Evolutionary conservation across 2,888 invertebrate species (phyloP).

Genomic region (Auanema freiburgensis): DNA sequence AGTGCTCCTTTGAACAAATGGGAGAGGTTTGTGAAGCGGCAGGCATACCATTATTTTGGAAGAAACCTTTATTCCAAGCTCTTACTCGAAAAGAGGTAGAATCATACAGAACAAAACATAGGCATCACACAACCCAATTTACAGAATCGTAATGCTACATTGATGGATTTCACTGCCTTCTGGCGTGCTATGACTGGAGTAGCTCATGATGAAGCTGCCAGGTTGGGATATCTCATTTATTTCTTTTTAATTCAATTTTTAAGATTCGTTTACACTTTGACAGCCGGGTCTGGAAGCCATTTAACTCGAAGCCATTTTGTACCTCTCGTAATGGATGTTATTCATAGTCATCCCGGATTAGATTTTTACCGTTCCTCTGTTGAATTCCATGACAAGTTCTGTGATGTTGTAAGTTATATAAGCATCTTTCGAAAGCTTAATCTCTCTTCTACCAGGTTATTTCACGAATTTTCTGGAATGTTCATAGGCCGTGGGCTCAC

Average conservation of each 20-base stretch:
- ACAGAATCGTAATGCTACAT: constrained; percentile 34
- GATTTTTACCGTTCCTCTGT: constrained; percentile 95
- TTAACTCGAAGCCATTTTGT: constrained; percentile 12
- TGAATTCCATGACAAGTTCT: constrained; percentile 97
- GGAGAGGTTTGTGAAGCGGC: constrained; percentile 74
- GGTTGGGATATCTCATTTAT: constrained; percentile 66
- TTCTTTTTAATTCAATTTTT: constrained; percentile 6
- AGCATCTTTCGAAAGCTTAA: neutral
- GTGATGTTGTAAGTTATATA: constrained; percentile 82
- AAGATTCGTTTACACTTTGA: constrained; percentile 68
- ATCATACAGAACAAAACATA: neutral
- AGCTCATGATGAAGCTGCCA: constrained; percentile 60
- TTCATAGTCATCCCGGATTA: constrained; percentile 81
- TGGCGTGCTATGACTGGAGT: constrained; percentile 55
- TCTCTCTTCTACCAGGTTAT: constrained; percentile 76
- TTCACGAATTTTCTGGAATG: constrained; percentile 93
- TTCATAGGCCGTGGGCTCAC: constrained; percentile 95
- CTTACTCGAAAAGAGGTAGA: constrained; percentile 47
- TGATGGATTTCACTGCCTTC: constrained; percentile 48
- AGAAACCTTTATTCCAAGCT: constrained; percentile 83
- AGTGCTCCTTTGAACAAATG: constrained; percentile 50
- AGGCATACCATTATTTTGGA: constrained; percentile 93
- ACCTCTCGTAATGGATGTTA: constrained; percentile 78
- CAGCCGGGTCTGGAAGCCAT: constrained; percentile 35
- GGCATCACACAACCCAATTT: neutral